Conservation (phyloP, 23 tunicate genomes). For the Clavelina lepadiformis region DNA sequence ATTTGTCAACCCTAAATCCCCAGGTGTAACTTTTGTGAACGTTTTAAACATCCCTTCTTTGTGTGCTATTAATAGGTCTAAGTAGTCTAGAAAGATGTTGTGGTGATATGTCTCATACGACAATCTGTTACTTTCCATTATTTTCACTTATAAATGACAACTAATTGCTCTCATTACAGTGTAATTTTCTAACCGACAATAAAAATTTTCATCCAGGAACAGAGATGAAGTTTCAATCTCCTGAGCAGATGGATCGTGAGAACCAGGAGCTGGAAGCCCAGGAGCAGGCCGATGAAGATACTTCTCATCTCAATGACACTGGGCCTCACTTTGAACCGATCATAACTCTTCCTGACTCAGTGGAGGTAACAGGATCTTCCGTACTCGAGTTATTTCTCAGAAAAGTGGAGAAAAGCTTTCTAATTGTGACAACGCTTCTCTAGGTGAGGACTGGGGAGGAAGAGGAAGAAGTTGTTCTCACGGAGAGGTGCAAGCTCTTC, state of each 20-base stretch:
- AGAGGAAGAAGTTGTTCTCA: constrained; percentile 60
- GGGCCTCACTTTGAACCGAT: constrained; percentile 94
- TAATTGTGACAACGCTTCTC: not conserved
- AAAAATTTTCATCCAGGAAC: constrained; percentile 31
- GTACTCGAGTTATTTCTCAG: not conserved
- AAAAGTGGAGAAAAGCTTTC: not conserved
- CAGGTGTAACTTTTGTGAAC: too few relatives aligned
- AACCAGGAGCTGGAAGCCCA: constrained; percentile 58
- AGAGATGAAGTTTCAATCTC: constrained; percentile 76
- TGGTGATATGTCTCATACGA: too few relatives aligned
- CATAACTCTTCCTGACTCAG: constrained; percentile 69
- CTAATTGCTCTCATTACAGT: too few relatives aligned
- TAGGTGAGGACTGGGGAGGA: constrained; percentile 91
- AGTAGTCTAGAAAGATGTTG: too few relatives aligned
- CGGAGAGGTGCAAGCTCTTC: constrained; percentile 73
- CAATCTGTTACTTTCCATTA: too few relatives aligned
- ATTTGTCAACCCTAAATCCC: constrained; percentile 36
- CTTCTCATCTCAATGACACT: constrained; percentile 45
- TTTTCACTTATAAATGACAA: too few relatives aligned
- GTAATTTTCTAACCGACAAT: too few relatives aligned
- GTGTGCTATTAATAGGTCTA: too few relatives aligned
- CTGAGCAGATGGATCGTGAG: constrained; percentile 88
- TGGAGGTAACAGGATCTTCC: constrained; percentile 44
- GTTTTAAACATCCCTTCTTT: too few relatives aligned
- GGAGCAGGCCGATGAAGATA: constrained; percentile 75